Evolutionary conservation across 2,113 vertebrate species (phyloP), one percentile per base, ranked within the genome.

Genomic region (Scytalopus superciliaris): DNA sequence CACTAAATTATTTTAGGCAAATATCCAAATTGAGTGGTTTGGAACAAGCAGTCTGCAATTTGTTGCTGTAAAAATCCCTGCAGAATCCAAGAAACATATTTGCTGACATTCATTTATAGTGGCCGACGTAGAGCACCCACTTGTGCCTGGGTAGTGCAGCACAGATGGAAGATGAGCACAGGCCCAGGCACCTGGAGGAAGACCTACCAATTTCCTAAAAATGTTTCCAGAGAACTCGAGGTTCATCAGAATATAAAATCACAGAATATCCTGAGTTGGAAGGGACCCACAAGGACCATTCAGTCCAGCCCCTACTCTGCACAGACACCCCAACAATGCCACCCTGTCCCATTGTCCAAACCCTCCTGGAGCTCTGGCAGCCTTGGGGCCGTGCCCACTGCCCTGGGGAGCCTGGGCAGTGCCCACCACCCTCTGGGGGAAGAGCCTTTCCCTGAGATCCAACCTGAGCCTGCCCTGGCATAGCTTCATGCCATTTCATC

Each of bases 1-100:
- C 22, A 28, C 52, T 79, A 64, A 64, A 91, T 96, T 97, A 56
- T 96, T 97, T 94, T 95, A 95, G 97, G 95, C 96, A 73, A 67
- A 72, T 68, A 57, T 88, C 95, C 94, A 97, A 73, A 72, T 67
- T 79, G 93, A 96, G 73, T 84, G 67, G 84, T 84, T 97, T 97
- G 82, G 87, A 96, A 84, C 73, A 67, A 81, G 74, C 68, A 70
- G 42, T 53, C 89, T 91, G 60, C 76, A 76, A 90, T 89, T 91
- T 87, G 59, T 89, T 93, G 81, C 87, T 80, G 59, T 88, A 68
- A 28, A 95, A 93, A 93, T 94, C 90, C 94, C 67, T 88, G 79
- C 79, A 66, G 56, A 90, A 68, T 70, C 68, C 72, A 66, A 63
- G 87, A 85, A 95, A 89, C 92, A 56, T 19, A 42, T 85, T 92